Conservation (phyloP, 2,797 vertebrate species). For the Spinibarbus caldwelli region DNA sequence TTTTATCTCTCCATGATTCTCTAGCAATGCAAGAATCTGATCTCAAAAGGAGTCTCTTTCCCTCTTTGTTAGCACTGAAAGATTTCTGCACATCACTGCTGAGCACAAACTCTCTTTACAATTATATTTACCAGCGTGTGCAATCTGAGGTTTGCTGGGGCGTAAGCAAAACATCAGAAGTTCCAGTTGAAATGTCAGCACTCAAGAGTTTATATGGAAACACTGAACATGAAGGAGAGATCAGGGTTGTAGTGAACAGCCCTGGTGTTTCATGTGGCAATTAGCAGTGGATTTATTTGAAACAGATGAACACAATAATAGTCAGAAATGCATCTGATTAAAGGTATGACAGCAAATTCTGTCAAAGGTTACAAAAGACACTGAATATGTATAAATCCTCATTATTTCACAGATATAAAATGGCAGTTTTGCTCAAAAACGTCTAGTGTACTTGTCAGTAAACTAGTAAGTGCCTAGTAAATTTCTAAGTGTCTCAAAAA, state of each 20-base stretch:
- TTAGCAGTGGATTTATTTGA: neutral
- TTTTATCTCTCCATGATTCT: neutral
- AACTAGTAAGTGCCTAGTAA: neutral
- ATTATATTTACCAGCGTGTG: conserved; percentile 23
- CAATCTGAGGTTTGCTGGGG: conserved; percentile 24
- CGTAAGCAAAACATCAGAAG: conserved; percentile 22
- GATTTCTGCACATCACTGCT: neutral
- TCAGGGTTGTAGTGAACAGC: neutral
- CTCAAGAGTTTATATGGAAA: neutral
- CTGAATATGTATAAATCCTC: neutral
- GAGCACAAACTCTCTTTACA: conserved; percentile 18
- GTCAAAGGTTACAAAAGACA: conserved; percentile 1
- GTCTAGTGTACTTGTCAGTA: neutral
- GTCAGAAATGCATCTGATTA: neutral
- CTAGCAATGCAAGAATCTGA: neutral
- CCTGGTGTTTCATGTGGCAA: neutral
- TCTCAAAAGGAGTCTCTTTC: neutral
- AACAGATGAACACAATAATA: neutral
- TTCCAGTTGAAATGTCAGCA: conserved; percentile 22
- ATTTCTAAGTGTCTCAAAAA: neutral
- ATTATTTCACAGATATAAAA: neutral
- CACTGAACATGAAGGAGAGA: neutral
- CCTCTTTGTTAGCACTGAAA: neutral
- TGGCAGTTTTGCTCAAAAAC: neutral
- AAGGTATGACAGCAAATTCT: neutral